Base-by-base conservation (phyloP, 2,888 invertebrate genomes). In the Corbicula japonica region DNA sequence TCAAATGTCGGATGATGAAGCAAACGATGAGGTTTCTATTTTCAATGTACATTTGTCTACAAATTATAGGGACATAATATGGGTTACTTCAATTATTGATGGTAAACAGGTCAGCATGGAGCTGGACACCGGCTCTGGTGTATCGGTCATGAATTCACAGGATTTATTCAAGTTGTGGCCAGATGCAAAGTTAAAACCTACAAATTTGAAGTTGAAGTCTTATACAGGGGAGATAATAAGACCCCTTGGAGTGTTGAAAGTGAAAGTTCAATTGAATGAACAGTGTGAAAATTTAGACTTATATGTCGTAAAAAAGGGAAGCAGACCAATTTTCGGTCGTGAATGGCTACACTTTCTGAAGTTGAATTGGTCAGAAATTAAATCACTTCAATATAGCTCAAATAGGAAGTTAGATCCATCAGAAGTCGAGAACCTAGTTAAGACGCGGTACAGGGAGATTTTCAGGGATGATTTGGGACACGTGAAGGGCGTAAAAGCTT, bases 121-220 rank as follows among this genome's bases (percentile, higher is more conserved):
- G 70, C 34, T 86, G 5, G 84, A 83, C 44, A 85, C 81, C n/a
- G 85, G 83, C 1, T 48, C 83, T 26, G 83, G 77, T 10, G 78
- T 80, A 1, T 79, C 81, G 12, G 79, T 85, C 0, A 82, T 83
- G 0, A 65, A 68, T 18, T 35, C 74, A 46, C 5, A 18, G 2
- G 80, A 77, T 23, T 73, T 30, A 18, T 18, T 10, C 0, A 4
- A 30, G 21, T 1, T 32, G 2, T 62, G 8, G n/a, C 46, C 62
- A 21, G 32, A 30, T 2, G 28, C 3, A 8, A n/a, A 32, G 30
- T 26, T 56, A 5, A 21, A 62, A 15, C 32, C 52, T 2, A 83
- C 76, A 4, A 50, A 21, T 23, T 28, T 77, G 28, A 66, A 23
- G 41, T 50, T 84, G 12, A 76, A 65, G 48, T 74, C 81, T 28